These are phyloP conservation scores for Drosophila kanapiae DNA, from an alignment of 1,140 invertebrate species.

Conservation along the genomic window DNA sequence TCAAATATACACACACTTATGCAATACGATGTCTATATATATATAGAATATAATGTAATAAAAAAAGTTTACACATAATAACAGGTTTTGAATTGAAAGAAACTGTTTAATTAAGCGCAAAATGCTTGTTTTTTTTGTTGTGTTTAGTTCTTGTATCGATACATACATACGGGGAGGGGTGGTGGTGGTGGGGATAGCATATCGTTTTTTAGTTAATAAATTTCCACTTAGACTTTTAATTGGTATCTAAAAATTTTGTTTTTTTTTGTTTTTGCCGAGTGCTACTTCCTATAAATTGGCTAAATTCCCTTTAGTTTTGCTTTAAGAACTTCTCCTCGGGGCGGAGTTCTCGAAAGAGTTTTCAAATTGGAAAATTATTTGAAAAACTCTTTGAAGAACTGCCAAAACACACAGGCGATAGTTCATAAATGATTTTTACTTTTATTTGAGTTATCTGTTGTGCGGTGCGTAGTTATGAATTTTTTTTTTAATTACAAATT, in stretches of 20 bases:
- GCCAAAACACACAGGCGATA: neutral
- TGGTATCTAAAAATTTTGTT: slow-evolving; percentile 56
- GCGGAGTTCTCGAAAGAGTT: slow-evolving; percentile 3
- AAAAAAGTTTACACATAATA: slow-evolving; percentile 63
- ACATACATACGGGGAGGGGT: slow-evolving; percentile 19
- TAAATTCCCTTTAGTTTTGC: slow-evolving; percentile 61
- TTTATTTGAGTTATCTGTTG: slow-evolving; percentile 41
- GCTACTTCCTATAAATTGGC: slow-evolving; percentile 76
- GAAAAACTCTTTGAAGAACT: slow-evolving; percentile 6
- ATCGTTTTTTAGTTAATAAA: slow-evolving; percentile 57
- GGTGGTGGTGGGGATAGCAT: slow-evolving; percentile 24
- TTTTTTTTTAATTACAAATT: slow-evolving; percentile 66
- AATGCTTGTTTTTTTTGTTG: slow-evolving; percentile 34
- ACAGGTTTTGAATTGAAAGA: slow-evolving; percentile 74
- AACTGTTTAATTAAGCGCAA: slow-evolving; percentile 67
- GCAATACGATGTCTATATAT: slow-evolving; percentile 46
- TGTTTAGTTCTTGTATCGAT: slow-evolving; percentile 45
- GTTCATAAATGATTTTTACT: slow-evolving; percentile 21
- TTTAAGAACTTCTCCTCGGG: slow-evolving; percentile 24
- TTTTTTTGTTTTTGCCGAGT: slow-evolving; percentile 41
- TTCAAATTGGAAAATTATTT: neutral
- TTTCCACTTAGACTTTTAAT: slow-evolving; percentile 56
- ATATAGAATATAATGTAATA: slow-evolving; percentile 54
- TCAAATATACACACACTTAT: slow-evolving; percentile 54
- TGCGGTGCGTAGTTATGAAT: slow-evolving; percentile 65